Base-by-base conservation (phyloP, 2,797 vertebrate species). In the Melopsittacus undulatus region DNA sequence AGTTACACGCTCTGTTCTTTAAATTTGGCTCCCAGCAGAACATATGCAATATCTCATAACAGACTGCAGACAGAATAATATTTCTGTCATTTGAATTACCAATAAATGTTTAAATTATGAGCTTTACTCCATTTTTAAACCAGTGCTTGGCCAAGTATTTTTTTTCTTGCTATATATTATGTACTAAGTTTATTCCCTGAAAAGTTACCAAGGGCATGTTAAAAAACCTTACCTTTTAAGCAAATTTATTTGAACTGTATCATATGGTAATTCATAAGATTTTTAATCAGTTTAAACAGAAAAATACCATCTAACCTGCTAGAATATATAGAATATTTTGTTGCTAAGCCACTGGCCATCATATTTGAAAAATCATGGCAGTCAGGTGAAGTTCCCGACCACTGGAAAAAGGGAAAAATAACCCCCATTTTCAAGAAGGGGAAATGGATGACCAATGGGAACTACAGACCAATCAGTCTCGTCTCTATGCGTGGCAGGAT, bases 151-250 rank as follows among this genome's bases (percentile, higher is more conserved):
- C 69, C 62, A 94, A 94, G 63, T 78, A 67, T 96, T 96, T 96
- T 81, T 74, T 97, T 95, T 85, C 92, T 95, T 83, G 23, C 94
- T 97, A 96, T 94, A 89, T 92, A 83, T 88, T 62, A 77, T 36
- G 75, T 51, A 45, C 34, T 72, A 82, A 67, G 14, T 86, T 95
- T 96, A 76, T 90, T 87, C 86, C 85, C 70, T 93, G 91, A 96
- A 93, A 92, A 76, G 66, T 85, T 90, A 95, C 87, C 70, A 89
- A 92, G 48, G 75, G 48, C 36, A 42, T 1, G 14, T 34, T 82
- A 64, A 83, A 94, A 69, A 46, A 5, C 13, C 42, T 94, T 90
- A 91, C 62, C 64, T 88, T 94, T 66, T 68, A 87, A 87, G 24
- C 34, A 52, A 75, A 62, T 87, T 83, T 94, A 89, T 92, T 94